phyloP scores from a whole-genome alignment of 92 coral and sea anemone genomes.

The Nematostella vectensis region DNA sequence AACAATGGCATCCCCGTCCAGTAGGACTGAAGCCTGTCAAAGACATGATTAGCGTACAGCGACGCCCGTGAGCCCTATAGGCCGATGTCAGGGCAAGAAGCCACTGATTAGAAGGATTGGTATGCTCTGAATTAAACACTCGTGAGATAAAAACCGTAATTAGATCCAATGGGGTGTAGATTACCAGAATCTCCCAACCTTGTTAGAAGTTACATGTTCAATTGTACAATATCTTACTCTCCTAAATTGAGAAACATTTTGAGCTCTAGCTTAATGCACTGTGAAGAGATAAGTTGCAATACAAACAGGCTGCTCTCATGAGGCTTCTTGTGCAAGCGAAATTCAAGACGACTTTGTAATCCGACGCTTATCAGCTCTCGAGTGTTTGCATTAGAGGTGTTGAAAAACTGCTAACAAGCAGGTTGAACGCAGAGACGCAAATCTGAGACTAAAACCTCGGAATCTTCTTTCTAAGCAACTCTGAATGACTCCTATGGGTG shows the following conservation, averaged over 20 bases:
- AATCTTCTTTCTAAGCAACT: too few relatives aligned
- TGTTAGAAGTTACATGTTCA: not conserved
- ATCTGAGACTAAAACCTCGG: not conserved
- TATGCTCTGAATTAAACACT: not conserved
- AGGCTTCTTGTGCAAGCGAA: constrained; percentile 22
- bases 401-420: constrained; percentile 47
- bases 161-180: not conserved
- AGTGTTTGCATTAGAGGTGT: constrained; percentile 26
- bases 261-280: too few relatives aligned
- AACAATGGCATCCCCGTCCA: not conserved
- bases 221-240: not conserved
- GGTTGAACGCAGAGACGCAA: constrained; percentile 18
- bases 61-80: too few relatives aligned
- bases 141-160: not conserved
- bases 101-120: too few relatives aligned
- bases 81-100: too few relatives aligned
- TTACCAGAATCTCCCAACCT: not conserved
- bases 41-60: not conserved
- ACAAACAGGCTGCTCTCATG: constrained; percentile 24
- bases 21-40: not conserved
- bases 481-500: too few relatives aligned
- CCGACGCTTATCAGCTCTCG: constrained; percentile 28
- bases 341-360: constrained; percentile 25
- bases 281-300: constrained; percentile 21
- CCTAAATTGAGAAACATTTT: not conserved